Conservation (phyloP, 2,113 vertebrate species). For the Anoplopoma fimbria region DNA sequence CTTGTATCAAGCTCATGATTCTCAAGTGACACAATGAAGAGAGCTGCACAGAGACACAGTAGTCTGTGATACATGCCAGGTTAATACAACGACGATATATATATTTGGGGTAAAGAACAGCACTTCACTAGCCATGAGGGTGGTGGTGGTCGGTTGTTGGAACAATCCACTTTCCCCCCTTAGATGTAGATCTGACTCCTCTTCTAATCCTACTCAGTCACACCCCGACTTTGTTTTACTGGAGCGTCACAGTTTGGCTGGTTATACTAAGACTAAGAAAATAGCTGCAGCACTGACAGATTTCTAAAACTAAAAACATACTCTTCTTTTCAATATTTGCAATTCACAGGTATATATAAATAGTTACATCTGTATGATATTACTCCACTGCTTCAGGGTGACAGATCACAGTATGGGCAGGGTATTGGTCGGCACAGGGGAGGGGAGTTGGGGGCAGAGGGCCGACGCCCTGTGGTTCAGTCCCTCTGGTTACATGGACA, state of each 20-base stretch:
- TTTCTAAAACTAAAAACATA: constrained; percentile 53
- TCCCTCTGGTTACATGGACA: constrained; percentile 91
- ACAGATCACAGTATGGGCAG: constrained; percentile 38
- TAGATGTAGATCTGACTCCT: not conserved
- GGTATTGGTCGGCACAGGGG: not conserved
- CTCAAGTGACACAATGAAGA: constrained; percentile 48
- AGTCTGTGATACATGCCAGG: constrained; percentile 54
- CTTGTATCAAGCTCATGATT: constrained; percentile 22
- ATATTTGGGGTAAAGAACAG: constrained; percentile 14
- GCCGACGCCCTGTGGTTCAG: not conserved
- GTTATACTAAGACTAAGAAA: constrained; percentile 34
- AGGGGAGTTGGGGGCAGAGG: not conserved
- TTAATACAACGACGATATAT: constrained; percentile 43
- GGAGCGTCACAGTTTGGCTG: constrained; percentile 51
- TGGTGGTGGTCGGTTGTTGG: not conserved
- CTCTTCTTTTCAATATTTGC: constrained; percentile 19
- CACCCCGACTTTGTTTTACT: not conserved
- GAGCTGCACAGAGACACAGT: constrained; percentile 53
- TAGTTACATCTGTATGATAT: constrained; percentile 47
- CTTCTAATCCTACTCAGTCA: constrained; percentile 9
- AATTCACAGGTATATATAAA: constrained; percentile 54
- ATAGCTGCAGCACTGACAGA: constrained; percentile 41
- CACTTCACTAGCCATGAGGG: not conserved
- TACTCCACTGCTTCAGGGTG: constrained; percentile 23
- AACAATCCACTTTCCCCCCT: not conserved